A percentile compares a stretch with the other conserved stretches of the same genome.
These are phyloP conservation scores for Trichacis sp. DNA, from an alignment of 2,888 invertebrate species.

Conservation along the genomic window DNA sequence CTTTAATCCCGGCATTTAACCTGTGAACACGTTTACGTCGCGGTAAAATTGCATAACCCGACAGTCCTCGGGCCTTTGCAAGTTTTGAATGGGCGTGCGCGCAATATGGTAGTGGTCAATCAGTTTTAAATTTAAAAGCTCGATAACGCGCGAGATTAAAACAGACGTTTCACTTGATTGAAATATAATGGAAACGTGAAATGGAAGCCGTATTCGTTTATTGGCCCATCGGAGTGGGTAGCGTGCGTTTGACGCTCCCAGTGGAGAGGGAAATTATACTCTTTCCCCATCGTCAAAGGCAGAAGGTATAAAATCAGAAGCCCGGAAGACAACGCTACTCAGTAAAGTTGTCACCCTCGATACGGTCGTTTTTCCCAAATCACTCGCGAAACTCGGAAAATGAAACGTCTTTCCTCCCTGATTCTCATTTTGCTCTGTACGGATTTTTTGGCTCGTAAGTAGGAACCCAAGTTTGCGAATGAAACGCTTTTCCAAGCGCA, in stretches of 20 bases:
- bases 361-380: neutral
- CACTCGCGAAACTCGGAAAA: conserved; percentile 3
- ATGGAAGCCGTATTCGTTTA: neutral
- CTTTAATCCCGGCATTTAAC: no score
- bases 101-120: neutral
- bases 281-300: conserved; percentile 32
- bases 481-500: neutral
- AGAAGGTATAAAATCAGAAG: conserved; percentile 58
- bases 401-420: neutral
- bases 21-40: no score
- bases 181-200: conserved; percentile 6
- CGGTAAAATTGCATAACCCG: no score
- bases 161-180: neutral
- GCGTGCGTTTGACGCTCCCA: conserved; percentile 2
- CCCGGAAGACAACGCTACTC: conserved; percentile 50
- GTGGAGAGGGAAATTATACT: conserved; percentile 23
- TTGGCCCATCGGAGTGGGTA: conserved; percentile 1
- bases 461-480: neutral
- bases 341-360: conserved; percentile 40
- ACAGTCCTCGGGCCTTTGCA: no score
- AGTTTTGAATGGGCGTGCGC: neutral
- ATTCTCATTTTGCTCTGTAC: conserved; percentile 2
- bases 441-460: conserved; percentile 4
- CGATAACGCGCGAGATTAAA: neutral
- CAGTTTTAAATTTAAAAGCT: neutral